A percentile compares a stretch with the other conserved stretches of the same genome.
Evolutionary conservation across 2,797 vertebrate species (phyloP).

Genomic region (Anguilla megastoma): DNA sequence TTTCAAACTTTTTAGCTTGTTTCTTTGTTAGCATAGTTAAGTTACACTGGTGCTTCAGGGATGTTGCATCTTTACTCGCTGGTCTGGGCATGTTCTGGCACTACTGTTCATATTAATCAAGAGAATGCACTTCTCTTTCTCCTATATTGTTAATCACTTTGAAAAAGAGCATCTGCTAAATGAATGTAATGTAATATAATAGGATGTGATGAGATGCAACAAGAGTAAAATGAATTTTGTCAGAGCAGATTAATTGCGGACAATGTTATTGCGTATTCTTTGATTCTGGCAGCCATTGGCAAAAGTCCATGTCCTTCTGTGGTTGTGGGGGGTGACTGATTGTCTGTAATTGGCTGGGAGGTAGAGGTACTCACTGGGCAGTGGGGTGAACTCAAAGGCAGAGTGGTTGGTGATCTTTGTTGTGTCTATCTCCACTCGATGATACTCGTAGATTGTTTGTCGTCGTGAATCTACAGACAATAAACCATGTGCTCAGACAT

Average conservation of each 20-base stretch:
- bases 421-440: constrained; percentile 87
- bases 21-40: background rate
- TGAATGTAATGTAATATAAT: background rate
- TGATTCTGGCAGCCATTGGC: background rate
- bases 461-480: constrained; percentile 72
- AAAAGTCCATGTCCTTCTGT: background rate
- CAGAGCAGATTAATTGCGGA: background rate
- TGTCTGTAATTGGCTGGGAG: background rate
- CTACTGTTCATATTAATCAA: background rate
- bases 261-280: background rate
- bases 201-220: background rate
- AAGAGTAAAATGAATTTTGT: background rate
- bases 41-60: background rate
- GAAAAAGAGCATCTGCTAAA: background rate
- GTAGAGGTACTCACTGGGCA: constrained; percentile 71
- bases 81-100: background rate
- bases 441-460: constrained; percentile 90
- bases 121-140: background rate
- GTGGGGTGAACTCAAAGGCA: constrained; percentile 85
- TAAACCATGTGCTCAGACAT: background rate
- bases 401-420: constrained; percentile 76
- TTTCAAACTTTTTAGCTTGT: background rate
- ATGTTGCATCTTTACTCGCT: background rate
- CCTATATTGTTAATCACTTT: background rate
- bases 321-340: background rate